These are phyloP conservation scores for Oreohelix idahoensis DNA, from an alignment of 1,140 invertebrate species.

Conservation along the genomic window DNA sequence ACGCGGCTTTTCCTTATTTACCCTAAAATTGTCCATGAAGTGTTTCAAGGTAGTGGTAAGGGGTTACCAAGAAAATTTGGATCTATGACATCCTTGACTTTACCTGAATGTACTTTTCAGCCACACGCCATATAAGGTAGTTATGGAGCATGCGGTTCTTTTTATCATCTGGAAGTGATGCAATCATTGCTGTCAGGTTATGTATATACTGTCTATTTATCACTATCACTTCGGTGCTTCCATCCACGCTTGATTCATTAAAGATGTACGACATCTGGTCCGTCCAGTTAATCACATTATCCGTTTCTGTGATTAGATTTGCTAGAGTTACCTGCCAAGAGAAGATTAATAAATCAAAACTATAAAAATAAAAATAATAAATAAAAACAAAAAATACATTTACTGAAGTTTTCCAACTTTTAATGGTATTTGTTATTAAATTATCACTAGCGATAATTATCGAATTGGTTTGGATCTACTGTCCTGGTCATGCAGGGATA, in stretches of 20 bases:
- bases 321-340: not conserved
- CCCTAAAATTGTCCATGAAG: no score
- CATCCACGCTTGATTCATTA: not conserved
- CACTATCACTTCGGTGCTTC: not conserved
- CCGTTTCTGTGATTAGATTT: not conserved
- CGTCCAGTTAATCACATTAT: not conserved
- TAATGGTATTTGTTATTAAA: no score
- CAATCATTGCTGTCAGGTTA: not conserved
- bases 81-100: no score
- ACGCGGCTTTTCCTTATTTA: no score
- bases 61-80: no score
- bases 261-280: not conserved
- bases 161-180: not conserved
- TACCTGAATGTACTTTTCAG: not conserved
- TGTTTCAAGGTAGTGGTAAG: no score
- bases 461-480: no score
- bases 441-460: no score
- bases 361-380: no score
- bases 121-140: not conserved
- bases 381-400: no score
- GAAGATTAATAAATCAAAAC: not conserved
- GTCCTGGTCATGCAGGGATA: no score
- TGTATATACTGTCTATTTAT: not conserved
- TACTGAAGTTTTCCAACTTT: no score
- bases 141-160: not conserved